A percentile compares a stretch with the other conserved stretches of the same genome.
These are phyloP conservation scores for Pocillopora grandis DNA, from an alignment of 92 coral and sea anemone genomes.

Conservation along the genomic window DNA sequence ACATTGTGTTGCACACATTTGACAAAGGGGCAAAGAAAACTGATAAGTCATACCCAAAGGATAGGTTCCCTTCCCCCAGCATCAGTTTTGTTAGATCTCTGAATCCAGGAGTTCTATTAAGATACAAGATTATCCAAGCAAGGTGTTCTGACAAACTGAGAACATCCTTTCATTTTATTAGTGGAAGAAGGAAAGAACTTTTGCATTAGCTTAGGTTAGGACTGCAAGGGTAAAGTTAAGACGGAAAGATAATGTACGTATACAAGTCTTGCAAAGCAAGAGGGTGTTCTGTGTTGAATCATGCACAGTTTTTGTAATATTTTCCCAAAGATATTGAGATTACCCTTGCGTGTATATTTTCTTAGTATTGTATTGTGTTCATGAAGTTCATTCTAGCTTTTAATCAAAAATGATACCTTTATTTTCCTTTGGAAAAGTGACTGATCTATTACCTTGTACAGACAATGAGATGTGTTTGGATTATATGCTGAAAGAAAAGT, in stretches of 20 bases:
- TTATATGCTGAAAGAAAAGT: background rate
- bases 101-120: too few species aligned
- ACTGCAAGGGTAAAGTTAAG: constrained; percentile 3
- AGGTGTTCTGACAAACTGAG: background rate
- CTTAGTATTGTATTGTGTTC: constrained; percentile 24
- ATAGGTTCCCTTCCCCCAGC: too few species aligned
- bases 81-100: too few species aligned
- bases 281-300: constrained; percentile 28
- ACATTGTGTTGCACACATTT: too few species aligned
- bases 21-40: too few species aligned
- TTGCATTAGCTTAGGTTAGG: background rate
- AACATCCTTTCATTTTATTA: background rate
- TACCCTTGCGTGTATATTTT: constrained; percentile 19
- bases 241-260: background rate
- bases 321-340: constrained; percentile 30
- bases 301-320: constrained; percentile 21
- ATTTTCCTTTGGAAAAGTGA: background rate
- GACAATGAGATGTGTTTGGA: background rate
- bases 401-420: background rate
- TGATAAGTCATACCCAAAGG: too few species aligned
- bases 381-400: background rate
- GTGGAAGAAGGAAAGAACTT: background rate
- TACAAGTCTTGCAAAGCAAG: constrained; percentile 51
- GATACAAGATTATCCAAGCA: too few species aligned
- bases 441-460: background rate